Evolutionary conservation across 35 echinoderm and acorn worm species (phyloP).

Genomic region (Holothuria glaberrima): DNA sequence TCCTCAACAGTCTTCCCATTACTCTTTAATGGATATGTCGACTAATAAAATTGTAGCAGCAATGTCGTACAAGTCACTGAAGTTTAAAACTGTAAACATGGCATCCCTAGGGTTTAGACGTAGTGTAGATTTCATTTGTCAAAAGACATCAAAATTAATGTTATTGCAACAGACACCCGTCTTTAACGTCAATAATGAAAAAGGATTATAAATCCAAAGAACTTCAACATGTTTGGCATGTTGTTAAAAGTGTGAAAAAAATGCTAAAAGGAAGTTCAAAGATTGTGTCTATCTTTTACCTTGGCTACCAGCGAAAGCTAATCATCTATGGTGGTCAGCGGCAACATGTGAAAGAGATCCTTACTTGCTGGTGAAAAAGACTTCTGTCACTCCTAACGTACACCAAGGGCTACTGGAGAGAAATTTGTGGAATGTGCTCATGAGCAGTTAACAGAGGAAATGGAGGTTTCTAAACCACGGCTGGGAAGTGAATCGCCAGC

Average conservation of each 20-base stretch:
- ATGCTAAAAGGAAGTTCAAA: slow-evolving; percentile 50
- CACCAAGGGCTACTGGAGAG: slow-evolving; percentile 1
- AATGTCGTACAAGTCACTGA: slow-evolving; percentile 64
- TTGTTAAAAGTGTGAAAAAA: slow-evolving; percentile 51
- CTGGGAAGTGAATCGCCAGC: background rate
- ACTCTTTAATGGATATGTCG: slow-evolving; percentile 70
- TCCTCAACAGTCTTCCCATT: slow-evolving; percentile 1
- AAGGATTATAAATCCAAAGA: slow-evolving; percentile 48
- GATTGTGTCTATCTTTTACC: slow-evolving; percentile 8
- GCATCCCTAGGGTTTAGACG: slow-evolving; percentile 53
- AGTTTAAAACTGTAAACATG: slow-evolving; percentile 60
- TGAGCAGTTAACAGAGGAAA: background rate
- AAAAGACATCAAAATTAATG: background rate
- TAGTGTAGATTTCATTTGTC: background rate
- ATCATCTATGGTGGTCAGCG: slow-evolving; percentile 67
- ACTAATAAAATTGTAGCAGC: slow-evolving; percentile 48
- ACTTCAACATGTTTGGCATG: slow-evolving; percentile 70
- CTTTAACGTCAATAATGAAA: slow-evolving; percentile 38
- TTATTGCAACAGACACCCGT: slow-evolving; percentile 54
- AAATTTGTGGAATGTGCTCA: background rate
- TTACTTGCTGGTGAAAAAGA: slow-evolving; percentile 9
- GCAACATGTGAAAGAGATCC: background rate
- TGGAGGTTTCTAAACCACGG: background rate
- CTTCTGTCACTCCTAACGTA: background rate
- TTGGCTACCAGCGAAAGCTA: slow-evolving; percentile 47